Evolutionary conservation across 2,888 invertebrate species (phyloP).

Genomic region (Meiosimyza platycephala): DNA sequence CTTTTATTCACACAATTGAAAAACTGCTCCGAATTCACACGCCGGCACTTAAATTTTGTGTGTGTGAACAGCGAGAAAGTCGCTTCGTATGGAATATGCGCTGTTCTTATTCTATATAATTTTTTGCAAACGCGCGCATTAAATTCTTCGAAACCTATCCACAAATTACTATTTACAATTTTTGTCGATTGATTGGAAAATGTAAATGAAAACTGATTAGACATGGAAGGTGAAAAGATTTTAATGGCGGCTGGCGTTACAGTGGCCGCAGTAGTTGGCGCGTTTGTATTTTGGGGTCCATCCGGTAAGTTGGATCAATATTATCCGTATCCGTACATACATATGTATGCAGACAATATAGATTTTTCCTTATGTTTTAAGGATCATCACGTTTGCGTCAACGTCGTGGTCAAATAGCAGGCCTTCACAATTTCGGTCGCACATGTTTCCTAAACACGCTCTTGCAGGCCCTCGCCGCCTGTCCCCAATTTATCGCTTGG

Average conservation of each 20-base stretch:
- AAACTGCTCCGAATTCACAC: no score
- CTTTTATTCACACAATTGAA: no score
- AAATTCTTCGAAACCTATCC: no score
- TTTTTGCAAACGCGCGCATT: no score
- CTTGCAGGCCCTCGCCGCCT: slow-evolving; percentile 89
- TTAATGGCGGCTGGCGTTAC: slow-evolving; percentile 83
- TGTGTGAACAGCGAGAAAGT: no score
- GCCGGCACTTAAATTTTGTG: no score
- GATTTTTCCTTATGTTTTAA: slow-evolving; percentile 35
- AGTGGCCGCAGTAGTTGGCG: slow-evolving; percentile 82
- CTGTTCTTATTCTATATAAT: no score
- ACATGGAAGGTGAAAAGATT: slow-evolving; percentile 75
- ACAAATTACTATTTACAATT: no score
- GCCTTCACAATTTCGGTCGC: slow-evolving; percentile 89
- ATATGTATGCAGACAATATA: not conserved
- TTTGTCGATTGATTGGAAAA: not conserved
- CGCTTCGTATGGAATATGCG: no score
- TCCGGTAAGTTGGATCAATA: slow-evolving; percentile 56
- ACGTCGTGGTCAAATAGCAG: slow-evolving; percentile 81
- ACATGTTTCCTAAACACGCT: slow-evolving; percentile 94
- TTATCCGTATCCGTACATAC: no score
- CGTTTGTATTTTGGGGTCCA: slow-evolving; percentile 84
- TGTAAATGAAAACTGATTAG: slow-evolving; percentile 8
- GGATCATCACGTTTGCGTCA: slow-evolving; percentile 70
- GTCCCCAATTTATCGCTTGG: slow-evolving; percentile 87